These are phyloP conservation scores for Euthynnus affinis DNA, from an alignment of 2,797 vertebrate species.

Conservation along the genomic window DNA sequence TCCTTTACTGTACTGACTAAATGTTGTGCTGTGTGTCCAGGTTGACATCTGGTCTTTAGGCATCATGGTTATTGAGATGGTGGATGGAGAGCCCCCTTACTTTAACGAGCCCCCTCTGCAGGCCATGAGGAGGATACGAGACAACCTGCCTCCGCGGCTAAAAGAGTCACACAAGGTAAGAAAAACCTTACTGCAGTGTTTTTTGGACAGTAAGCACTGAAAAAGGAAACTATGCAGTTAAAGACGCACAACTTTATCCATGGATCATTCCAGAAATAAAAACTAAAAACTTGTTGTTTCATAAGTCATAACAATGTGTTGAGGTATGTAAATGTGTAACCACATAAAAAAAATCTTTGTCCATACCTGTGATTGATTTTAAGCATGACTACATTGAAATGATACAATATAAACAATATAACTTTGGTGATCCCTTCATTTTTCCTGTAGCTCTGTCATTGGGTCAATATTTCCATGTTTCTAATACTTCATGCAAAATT, in stretches of 20 bases:
- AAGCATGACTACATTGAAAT: too few relatives aligned
- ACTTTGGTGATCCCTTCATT: too few relatives aligned
- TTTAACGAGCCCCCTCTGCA: conserved; percentile 98
- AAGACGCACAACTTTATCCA: too few relatives aligned
- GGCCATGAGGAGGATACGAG: conserved; percentile 98
- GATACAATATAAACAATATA: too few relatives aligned
- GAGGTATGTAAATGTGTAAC: too few relatives aligned
- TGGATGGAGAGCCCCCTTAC: conserved; percentile 97
- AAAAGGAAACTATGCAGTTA: not conserved
- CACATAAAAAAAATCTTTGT: too few relatives aligned
- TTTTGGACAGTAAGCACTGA: not conserved
- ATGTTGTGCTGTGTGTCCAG: conserved; percentile 75
- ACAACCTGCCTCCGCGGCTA: conserved; percentile 95
- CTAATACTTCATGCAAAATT: too few relatives aligned
- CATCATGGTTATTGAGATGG: conserved; percentile 99
- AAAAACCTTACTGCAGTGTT: not conserved
- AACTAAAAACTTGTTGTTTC: too few relatives aligned
- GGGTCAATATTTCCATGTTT: too few relatives aligned
- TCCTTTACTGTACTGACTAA: not conserved
- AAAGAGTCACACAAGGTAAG: conserved; percentile 96
- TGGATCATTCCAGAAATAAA: too few relatives aligned
- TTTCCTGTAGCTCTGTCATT: too few relatives aligned
- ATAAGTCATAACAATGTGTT: not conserved
- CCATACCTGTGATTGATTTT: too few relatives aligned
- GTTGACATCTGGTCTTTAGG: conserved; percentile 99